A percentile compares a stretch with the other conserved stretches of the same genome.
phyloP scores from a whole-genome alignment of 2,888 invertebrate genomes.

The Serrognathus titanus region DNA sequence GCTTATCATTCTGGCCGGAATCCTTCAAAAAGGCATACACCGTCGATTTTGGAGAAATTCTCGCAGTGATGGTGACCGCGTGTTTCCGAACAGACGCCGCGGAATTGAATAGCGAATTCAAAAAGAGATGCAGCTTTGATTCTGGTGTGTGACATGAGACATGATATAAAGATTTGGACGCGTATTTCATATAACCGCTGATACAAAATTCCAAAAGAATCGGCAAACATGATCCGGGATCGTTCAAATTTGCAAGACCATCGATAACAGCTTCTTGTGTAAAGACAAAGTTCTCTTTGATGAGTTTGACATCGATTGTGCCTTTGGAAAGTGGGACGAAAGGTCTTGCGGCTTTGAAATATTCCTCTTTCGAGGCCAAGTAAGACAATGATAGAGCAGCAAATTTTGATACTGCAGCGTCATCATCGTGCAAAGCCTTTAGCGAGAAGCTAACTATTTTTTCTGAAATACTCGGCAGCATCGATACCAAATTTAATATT shows the following conservation, averaged over 20 bases:
- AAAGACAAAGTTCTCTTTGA: neutral
- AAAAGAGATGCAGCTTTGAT: neutral
- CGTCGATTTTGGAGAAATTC: neutral
- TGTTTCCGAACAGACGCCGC: slow-evolving; percentile 17
- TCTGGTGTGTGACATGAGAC: slow-evolving; percentile 9
- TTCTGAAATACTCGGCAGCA: no score
- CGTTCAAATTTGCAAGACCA: slow-evolving; percentile 6
- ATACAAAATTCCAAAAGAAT: slow-evolving; percentile 13
- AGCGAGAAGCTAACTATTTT: no score
- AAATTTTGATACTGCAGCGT: no score
- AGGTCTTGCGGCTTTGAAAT: neutral
- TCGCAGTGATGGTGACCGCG: slow-evolving; percentile 7
- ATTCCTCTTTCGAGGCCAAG: neutral
- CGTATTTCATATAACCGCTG: slow-evolving; percentile 14
- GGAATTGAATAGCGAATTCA: slow-evolving; percentile 4
- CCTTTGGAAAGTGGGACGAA: neutral
- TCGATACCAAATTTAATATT: no score
- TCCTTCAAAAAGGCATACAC: neutral
- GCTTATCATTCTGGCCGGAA: neutral
- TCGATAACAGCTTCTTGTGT: slow-evolving; percentile 1
- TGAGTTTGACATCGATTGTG: neutral
- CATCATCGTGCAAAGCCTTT: no score
- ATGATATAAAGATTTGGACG: slow-evolving; percentile 6
- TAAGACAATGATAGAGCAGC: no score
- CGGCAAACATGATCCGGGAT: slow-evolving; percentile 1